Percentiles rank a stretch among this genome's conserved stretches.
Conservation (phyloP, 1,140 invertebrate species). For the Drosophila persimilis region DNA sequence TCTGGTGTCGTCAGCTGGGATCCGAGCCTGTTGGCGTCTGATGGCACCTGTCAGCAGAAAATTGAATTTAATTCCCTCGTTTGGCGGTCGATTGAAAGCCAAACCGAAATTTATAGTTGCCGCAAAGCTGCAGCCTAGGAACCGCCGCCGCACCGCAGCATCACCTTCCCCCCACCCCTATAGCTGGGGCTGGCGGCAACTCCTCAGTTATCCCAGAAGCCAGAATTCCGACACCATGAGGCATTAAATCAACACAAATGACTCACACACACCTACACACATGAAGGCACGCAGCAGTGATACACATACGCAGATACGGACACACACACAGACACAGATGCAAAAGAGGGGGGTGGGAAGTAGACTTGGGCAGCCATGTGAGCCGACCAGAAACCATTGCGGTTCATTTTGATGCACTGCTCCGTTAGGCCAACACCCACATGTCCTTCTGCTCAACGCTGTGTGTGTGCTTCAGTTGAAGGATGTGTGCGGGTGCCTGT, state of each 20-base stretch:
- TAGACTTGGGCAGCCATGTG: constrained; percentile 30
- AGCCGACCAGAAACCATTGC: constrained; percentile 59
- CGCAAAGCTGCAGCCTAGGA: constrained; percentile 43
- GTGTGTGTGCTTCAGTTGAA: not conserved
- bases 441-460: not conserved
- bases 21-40: too few relatives aligned
- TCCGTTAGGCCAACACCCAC: constrained; percentile 18
- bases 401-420: constrained; percentile 64
- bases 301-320: too few relatives aligned
- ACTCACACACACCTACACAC: constrained; percentile 23
- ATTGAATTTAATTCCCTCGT: constrained; percentile 53
- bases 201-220: constrained; percentile 41
- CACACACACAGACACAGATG: constrained; percentile 1
- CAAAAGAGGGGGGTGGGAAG: not conserved
- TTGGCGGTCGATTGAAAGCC: constrained; percentile 71
- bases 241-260: constrained; percentile 71
- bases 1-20: too few relatives aligned
- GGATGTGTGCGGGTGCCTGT: constrained; percentile 2
- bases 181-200: constrained; percentile 8
- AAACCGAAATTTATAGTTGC: constrained; percentile 67
- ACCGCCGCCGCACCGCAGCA: too few relatives aligned
- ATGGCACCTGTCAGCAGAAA: constrained; percentile 47
- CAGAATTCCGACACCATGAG: constrained; percentile 35
- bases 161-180: not conserved
- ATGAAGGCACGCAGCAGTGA: not conserved